These are phyloP conservation scores for Ophioninae sp. DNA, from an alignment of 2,888 invertebrate genomes.

Conservation along the genomic window DNA sequence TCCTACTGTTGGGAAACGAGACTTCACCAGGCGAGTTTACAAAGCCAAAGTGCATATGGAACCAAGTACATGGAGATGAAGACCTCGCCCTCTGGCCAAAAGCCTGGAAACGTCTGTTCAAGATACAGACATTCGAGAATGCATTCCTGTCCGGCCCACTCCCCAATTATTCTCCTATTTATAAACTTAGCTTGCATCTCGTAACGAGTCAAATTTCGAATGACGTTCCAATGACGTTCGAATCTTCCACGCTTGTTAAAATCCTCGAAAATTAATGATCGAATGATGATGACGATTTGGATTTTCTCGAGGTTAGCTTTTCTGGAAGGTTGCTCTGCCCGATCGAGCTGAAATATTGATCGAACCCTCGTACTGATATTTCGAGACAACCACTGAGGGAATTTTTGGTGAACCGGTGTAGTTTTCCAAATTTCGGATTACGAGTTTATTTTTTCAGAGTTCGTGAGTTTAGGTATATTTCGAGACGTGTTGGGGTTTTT, in stretches of 20 bases:
- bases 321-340: no score
- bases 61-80: slow-evolving; percentile 34
- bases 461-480: no score
- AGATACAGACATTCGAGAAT: neutral
- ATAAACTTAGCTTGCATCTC: neutral
- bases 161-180: neutral
- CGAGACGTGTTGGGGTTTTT: no score
- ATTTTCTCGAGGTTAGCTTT: no score
- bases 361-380: no score
- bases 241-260: neutral
- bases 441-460: no score
- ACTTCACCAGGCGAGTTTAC: slow-evolving; percentile 68
- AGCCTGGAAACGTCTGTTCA: slow-evolving; percentile 5
- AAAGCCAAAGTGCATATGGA: slow-evolving; percentile 66
- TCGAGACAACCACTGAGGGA: no score
- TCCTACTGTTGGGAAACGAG: slow-evolving; percentile 32
- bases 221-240: neutral
- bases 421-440: no score
- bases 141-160: neutral
- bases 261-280: no score
- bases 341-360: no score
- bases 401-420: no score
- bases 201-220: neutral
- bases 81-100: neutral
- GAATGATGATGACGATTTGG: no score